phyloP scores from a whole-genome alignment of 2,888 invertebrate species.

The Timandra comae region DNA sequence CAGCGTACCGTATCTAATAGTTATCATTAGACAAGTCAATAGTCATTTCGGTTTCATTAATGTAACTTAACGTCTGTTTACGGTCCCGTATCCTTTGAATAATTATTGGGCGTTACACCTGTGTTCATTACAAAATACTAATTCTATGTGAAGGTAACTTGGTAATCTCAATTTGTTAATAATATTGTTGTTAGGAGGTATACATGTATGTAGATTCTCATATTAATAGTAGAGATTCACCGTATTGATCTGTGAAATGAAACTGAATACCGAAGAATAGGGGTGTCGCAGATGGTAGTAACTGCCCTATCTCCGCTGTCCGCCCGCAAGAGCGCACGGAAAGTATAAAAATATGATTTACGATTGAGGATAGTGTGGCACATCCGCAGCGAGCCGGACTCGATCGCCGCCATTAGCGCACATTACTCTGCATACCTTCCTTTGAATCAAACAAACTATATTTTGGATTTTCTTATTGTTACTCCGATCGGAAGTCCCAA shows the following conservation, averaged over 20 bases:
- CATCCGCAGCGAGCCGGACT: constrained; percentile 44
- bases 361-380: constrained; percentile 41
- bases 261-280: constrained; percentile 49
- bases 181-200: too few relatives aligned
- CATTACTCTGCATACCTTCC: constrained; percentile 37
- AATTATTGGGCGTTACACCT: constrained; percentile 13
- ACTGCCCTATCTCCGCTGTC: constrained; percentile 50
- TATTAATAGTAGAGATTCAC: constrained; percentile 58
- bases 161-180: too few relatives aligned
- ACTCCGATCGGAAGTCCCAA: constrained; percentile 43
- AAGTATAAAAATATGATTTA: constrained; percentile 71
- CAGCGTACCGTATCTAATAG: constrained; percentile 60
- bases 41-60: constrained; percentile 32
- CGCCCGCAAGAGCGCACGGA: constrained; percentile 46
- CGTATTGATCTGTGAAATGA: constrained; percentile 63
- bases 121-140: constrained; percentile 5
- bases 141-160: too few relatives aligned
- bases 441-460: constrained; percentile 29
- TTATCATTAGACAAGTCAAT: constrained; percentile 54
- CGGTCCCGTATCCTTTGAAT: constrained; percentile 18
- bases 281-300: constrained; percentile 70
- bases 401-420: constrained; percentile 44
- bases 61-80: constrained; percentile 19
- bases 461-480: constrained; percentile 42
- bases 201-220: constrained; percentile 41